Evolutionary conservation across 1,140 invertebrate species (phyloP), one percentile per base, ranked within the genome.

Genomic region (Cherax destructor): DNA sequence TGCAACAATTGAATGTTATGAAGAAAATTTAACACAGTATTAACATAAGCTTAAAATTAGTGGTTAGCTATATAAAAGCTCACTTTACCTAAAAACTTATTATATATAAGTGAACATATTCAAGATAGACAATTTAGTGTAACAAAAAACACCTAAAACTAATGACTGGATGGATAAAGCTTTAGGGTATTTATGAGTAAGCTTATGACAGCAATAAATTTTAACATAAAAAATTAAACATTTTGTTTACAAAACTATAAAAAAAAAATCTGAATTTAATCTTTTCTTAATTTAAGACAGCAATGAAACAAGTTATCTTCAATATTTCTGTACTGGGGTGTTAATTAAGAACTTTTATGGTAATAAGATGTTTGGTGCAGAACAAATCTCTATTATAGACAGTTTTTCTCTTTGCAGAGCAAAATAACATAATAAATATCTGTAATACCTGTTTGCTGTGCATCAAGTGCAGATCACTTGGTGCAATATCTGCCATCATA

Each of bases 121-220:
- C 9, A 30, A 74, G n/a, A 74, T 30, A 24, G 69, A 30, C 24
- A 74, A 30, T 74, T 30, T 30, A 74, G 9, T 10, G 6, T 21
- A 74, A 74, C 69, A 74, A 74, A 74, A 74, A 65, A 10, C n/a
- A 24, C 24, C 11, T 30, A 74, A 21, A 21, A 74, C 24, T 74
- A 74, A 3, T 74, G 69, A 74, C 69, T 74, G 69, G 69, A 10
- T 74, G 69, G 69, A 21, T 74, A 74, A 74, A 74, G 69, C 24
- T 74, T 30, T 74, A 74, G 30, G 24, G 6, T 74, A 30, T 30
- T 1, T 10, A 30, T 69, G 65, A 69, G 21, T 18, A 69, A 69
- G 65, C 6, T 13, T 1, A 18, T 69, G 65, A 69, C 16, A 69
- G 65, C 69, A 74, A 18, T 6, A 65, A 21, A 18, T 21, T 18